Base-by-base conservation (phyloP, 2,113 vertebrate species). In the Lepus timidus region DNA sequence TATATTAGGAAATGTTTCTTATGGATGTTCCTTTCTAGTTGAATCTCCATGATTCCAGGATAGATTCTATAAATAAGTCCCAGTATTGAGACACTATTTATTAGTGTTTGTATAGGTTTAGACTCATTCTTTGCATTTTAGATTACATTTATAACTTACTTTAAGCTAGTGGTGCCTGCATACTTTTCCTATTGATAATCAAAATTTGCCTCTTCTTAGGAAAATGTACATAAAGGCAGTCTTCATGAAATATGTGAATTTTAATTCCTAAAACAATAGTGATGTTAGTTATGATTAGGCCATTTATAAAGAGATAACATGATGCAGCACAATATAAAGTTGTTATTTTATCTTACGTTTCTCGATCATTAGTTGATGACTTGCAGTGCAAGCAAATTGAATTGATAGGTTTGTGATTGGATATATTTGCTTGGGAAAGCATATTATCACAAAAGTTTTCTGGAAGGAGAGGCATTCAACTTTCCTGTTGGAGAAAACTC, bases 41-140 rank as follows among this genome's bases (percentile, higher is more conserved):
- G 17, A 61, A 36, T 52, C 22, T 52, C 62, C 6, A 55, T n/a
- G 33, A 68, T 89, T 91, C 29, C 85, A 20, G 49, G 23, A 29
- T 64, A 86, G 33, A 62, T 1, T 68, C 6, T 79, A 6, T 68
- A 86, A 80, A 31, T 16, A 64, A 74, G 13, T 0, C 9, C n/a
- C 13, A 64, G 58, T 1, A 68, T 44, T 49, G 19, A 65, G 1
- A 11, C 2, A 51, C 11, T 27, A 27, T 27, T 16, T 61, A 51
- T 6, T 62, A 73, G 81, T 91, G 22, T 58, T 62, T 95, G 80
- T 68, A 71, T 0, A 73, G 82, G 73, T 96, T 64, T 36, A 51
- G 25, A 93, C 3, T 89, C 19, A 62, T 62, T 85, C 14, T 64
- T 95, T 61, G 61, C 9, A 25, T n/a, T 61, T 70, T 25, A 44